phyloP scores from a whole-genome alignment of 2,797 vertebrate genomes.

The Periophthalmus magnuspinnatus region DNA sequence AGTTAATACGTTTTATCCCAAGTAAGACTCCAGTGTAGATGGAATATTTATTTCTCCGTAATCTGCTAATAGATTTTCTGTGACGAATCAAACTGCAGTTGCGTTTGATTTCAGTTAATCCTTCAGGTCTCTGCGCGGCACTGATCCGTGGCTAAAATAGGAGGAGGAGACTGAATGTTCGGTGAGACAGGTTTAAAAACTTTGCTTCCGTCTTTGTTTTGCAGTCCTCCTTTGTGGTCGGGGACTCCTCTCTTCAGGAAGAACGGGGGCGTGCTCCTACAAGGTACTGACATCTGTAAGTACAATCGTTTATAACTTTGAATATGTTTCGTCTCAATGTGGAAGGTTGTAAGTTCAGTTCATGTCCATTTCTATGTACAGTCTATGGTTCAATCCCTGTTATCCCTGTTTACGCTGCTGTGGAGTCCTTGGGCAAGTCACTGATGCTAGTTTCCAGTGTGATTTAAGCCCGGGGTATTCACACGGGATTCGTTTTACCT shows the following conservation, averaged over 20 bases:
- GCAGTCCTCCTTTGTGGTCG: slow-evolving; percentile 92
- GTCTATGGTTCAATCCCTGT: too few species aligned
- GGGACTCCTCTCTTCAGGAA: slow-evolving; percentile 96
- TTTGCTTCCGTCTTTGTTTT: slow-evolving; percentile 68
- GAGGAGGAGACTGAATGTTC: slow-evolving; percentile 70
- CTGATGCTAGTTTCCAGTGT: too few species aligned
- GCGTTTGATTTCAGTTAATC: not conserved
- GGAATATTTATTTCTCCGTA: not conserved
- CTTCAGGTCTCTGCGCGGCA: slow-evolving; percentile 54
- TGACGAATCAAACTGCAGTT: not conserved
- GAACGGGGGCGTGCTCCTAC: slow-evolving; percentile 89
- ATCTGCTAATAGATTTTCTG: not conserved
- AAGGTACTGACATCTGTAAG: slow-evolving; percentile 79
- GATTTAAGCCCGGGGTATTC: too few species aligned
- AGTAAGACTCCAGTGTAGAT: not conserved
- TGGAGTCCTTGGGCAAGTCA: not conserved
- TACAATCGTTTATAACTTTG: not conserved
- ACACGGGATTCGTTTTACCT: too few species aligned
- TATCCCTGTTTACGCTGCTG: too few species aligned
- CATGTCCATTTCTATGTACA: too few species aligned
- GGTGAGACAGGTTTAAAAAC: slow-evolving; percentile 1
- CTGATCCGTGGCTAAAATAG: slow-evolving; percentile 59
- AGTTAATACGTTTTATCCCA: not conserved
- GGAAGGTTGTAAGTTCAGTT: too few species aligned
- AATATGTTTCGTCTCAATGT: slow-evolving; percentile 1